Evolutionary conservation across 1,140 invertebrate genomes (phyloP), one percentile per base, ranked within the genome.

Genomic region (Drosophila bocki): DNA sequence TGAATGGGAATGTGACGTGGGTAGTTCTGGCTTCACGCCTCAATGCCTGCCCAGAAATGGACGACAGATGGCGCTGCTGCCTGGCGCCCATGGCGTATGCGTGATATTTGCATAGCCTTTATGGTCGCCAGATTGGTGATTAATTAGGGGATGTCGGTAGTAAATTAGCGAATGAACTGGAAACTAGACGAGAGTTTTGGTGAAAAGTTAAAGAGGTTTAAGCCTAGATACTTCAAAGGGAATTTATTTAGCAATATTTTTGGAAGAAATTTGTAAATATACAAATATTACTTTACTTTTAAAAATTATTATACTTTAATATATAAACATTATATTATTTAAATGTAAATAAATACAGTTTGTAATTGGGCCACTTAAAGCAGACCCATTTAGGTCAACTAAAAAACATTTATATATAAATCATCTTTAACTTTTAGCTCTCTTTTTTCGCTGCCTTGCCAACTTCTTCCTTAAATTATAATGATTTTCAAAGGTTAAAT

Each of bases 91-190:
- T 15, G 62, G 47, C 74, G 75, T 67, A 60, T 60, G 63, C 57
- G 74, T 54, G 56, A 69, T 78, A 77, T 78, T 78, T 78, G 75
- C 75, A 77, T 77, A 77, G 50, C 39, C 54, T 68, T 58, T 77
- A 54, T 67, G 74, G 54, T 33, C 29, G 54, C 56, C 74, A 60
- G 74, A 77, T 77, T 77, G 50, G 54, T 77, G 75, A 77, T 77
- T 77, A 77, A 77, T 77, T 77, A 59, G 75, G 75, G 35, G 50
- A 41, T 26, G 56, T 51, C 41, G 75, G 42, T 50, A 77, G 63
- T 77, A 77, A 77, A 77, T 77, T 77, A 77, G 64, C 56, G 53
- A 59, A 35, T 59, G 54, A 45, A 47, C 39, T 41, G 47, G 45
- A 47, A 74, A 63, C 41, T 35, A 35, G 29, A 50, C 17, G 51